Base-by-base conservation (phyloP, 64 coral and sea anemone species). In the Porites australiensis region DNA sequence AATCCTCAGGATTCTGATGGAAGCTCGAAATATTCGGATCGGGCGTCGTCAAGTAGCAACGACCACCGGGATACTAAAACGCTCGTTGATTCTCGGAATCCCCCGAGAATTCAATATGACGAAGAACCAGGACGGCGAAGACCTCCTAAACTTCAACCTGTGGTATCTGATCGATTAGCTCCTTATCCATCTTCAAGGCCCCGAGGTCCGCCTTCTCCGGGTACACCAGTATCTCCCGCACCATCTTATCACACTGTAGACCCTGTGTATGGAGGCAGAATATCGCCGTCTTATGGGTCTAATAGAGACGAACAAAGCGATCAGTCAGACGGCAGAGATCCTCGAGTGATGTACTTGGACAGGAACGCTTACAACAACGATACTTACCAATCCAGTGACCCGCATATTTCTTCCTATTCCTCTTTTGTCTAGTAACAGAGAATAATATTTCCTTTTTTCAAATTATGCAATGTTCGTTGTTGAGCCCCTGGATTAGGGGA, bases 11-110 rank as follows among this genome's bases (percentile, higher is more conserved):
- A 87, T 82, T 94, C 92, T 15, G 95, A 96, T 44, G 88, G 54
- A 3, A 89, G 92, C 53, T 94, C 92, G 12, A 89, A 82, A 83
- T 88, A 65, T 2, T 98, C 91, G 48, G 91, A 93, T 64, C 44
- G 71, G 14, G 83, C 91, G n/a, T 93, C 95, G 49, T 98, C 95
- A 23, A 98, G 95, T 76, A 94, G 92, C 74, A 90, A 93, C 43
- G 95, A 94, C 18, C 79, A 98, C 13, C 89, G 82, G 3, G 92
- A 91, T 18, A 81, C 72, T 20, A 92, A 58, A 72, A 54, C 44
- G 11, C 57, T 64, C 19, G 43, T 54, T 7, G 44, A 58, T 12
- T 47, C 74, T 3, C 67, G 67, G 12, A 51, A 64, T 19, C 45
- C 19, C 46, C 60, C 91, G 50, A 22, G 55, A 8, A 54, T 80